phyloP scores from a whole-genome alignment of 2,113 vertebrate genomes.

The Sorex araneus region DNA sequence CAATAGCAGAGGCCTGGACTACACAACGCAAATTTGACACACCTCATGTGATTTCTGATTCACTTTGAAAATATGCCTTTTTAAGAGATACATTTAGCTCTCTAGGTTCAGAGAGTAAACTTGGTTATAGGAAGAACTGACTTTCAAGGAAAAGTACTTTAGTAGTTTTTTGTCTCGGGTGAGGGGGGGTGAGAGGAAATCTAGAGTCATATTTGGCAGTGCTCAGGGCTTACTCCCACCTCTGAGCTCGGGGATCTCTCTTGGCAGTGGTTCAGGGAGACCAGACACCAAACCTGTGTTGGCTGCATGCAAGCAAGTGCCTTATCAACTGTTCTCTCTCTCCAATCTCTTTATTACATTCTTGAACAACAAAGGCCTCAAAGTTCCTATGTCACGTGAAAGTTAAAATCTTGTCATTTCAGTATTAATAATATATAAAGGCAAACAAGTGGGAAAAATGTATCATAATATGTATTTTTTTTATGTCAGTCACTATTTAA shows the following conservation, averaged over 20 bases:
- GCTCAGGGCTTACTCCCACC: too few relatives aligned
- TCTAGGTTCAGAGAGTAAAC: conserved; percentile 42
- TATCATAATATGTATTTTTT: background rate
- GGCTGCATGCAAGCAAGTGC: too few relatives aligned
- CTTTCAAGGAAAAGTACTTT: conserved; percentile 48
- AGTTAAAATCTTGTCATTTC: conserved; percentile 18
- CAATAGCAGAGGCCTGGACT: background rate
- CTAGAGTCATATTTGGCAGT: too few relatives aligned
- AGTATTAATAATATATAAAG: conserved; percentile 37
- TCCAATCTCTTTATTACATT: background rate
- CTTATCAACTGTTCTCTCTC: too few relatives aligned
- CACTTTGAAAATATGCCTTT: conserved; percentile 26
- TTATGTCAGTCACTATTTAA: conserved; percentile 17
- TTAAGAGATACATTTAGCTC: conserved; percentile 39
- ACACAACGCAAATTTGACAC: background rate
- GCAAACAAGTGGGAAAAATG: conserved; percentile 15
- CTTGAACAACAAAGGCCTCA: conserved; percentile 23
- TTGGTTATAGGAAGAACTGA: conserved; percentile 5
- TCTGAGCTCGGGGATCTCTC: too few relatives aligned
- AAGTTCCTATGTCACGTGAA: background rate
- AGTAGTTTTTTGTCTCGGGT: too few relatives aligned
- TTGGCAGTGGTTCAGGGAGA: too few relatives aligned
- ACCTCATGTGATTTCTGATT: background rate
- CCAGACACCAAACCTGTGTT: too few relatives aligned
- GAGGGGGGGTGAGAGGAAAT: too few relatives aligned